Percentiles rank a stretch among this genome's conserved stretches.
Conservation (phyloP, 2,888 invertebrate species). For the Eupithecia abbreviata region DNA sequence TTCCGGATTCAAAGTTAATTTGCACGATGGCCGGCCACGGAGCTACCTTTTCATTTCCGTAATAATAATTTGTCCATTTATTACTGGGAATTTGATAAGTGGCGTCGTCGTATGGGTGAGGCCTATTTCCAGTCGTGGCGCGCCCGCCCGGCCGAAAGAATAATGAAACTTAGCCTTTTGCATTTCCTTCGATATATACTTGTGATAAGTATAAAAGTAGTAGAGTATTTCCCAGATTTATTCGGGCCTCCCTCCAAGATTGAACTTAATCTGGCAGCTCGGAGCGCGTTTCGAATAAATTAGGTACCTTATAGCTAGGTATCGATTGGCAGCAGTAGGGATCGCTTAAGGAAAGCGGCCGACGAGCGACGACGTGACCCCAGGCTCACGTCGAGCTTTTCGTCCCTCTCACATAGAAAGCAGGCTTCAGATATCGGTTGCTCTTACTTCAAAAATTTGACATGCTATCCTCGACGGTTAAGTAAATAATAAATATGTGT, state of each 20-base stretch:
- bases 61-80: too few species aligned
- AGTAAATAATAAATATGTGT: too few species aligned
- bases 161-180: too few species aligned
- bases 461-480: background rate
- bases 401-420: background rate
- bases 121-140: too few species aligned
- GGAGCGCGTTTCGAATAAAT: slow-evolving; percentile 50
- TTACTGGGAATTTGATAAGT: too few species aligned
- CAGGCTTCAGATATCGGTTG: background rate
- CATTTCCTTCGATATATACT: background rate
- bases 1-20: too few species aligned
- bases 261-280: slow-evolving; percentile 47
- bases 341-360: slow-evolving; percentile 32
- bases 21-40: too few species aligned
- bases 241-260: slow-evolving; percentile 36
- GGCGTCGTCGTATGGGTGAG: too few species aligned
- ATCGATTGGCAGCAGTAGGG: slow-evolving; percentile 62
- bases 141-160: too few species aligned
- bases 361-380: slow-evolving; percentile 54
- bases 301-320: slow-evolving; percentile 35
- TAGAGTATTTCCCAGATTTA: slow-evolving; percentile 25
- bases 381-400: slow-evolving; percentile 44
- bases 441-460: background rate
- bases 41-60: too few species aligned
- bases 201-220: background rate